Evolutionary conservation across 2,113 vertebrate genomes (phyloP).

Genomic region (Genyomyrus donnyi): DNA sequence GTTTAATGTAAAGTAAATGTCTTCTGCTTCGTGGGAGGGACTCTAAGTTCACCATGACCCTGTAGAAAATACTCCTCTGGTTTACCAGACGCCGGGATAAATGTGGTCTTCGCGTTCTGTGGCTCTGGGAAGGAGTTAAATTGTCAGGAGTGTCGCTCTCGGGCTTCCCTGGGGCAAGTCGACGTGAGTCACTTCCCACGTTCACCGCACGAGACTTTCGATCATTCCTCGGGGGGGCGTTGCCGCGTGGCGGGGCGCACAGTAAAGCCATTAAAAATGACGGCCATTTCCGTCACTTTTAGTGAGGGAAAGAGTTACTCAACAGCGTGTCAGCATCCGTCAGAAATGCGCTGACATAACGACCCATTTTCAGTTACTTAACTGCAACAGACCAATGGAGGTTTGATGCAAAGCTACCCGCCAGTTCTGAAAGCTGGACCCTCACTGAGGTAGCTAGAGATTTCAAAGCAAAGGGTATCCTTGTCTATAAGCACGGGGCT

Average conservation of each 20-base stretch:
- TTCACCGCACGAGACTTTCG: not conserved
- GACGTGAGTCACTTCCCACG: conserved; percentile 8
- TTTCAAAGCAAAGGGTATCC: not conserved
- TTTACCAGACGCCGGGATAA: not conserved
- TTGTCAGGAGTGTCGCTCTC: not conserved
- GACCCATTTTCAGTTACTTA: not conserved
- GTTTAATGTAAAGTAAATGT: not conserved
- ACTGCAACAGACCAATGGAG: not conserved
- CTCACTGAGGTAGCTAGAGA: not conserved
- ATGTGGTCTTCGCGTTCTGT: not conserved
- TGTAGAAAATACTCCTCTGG: not conserved
- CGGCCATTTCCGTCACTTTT: not conserved
- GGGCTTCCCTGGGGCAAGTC: not conserved
- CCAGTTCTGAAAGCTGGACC: not conserved
- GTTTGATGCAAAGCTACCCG: not conserved
- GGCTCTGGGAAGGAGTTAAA: not conserved
- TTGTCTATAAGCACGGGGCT: not conserved
- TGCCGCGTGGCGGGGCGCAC: not conserved
- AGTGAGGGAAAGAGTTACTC: not conserved
- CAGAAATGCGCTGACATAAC: not conserved
- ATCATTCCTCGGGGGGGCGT: not conserved
- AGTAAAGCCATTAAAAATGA: not conserved
- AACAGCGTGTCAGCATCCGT: not conserved
- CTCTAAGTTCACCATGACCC: not conserved
- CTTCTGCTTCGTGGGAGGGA: not conserved